Evolutionary conservation across 2,113 vertebrate species (phyloP), one percentile per base, ranked within the genome.

Genomic region (Romanogobio albipinnatus): DNA sequence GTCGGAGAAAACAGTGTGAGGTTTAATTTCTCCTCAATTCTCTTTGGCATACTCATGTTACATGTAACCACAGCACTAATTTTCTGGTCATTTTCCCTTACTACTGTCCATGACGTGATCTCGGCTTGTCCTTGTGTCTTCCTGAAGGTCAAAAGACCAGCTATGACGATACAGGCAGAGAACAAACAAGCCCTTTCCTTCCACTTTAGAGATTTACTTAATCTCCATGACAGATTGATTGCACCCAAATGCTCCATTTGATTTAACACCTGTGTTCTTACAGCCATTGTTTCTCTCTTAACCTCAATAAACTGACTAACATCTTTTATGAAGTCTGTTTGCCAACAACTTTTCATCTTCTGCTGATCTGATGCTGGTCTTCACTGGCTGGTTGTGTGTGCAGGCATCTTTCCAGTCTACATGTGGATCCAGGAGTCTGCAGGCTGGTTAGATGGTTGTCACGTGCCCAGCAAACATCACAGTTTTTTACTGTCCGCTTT

Each of bases 401-500:
- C 96, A 97, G 96, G 95, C 96, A 97, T 97, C 96, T 97, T 96
- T 92, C 96, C 95, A 97, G 96, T 95, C 96, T 98, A 96, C 96
- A 97, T 91, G 96, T 97, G 95, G 97, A 96, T 97, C 95, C 94
- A 90, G 92, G 95, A 95, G 96, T 98, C 96, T 98, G 97, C 97
- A 97, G 97, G 96, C 96, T 98, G 96, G 97, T 97, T 96, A 97
- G 96, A 97, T 98, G 97, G 96, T 98, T 97, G 97, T 97, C 96
- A 95, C 94, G 94, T 94, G 94, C 94, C 95, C 91, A 93, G 94
- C 92, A 91, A 89, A 91, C 89, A 89, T 92, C 95, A 51, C 77
- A 80, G 8, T 33, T 4, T 29, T 11, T 45, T 33, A 71, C 43
- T n/a, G 59, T 19, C 77, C 6, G 15, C 9, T 33, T 79, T 58